Conservation (phyloP, 2,888 invertebrate genomes). For the Orchesellides sinensis region DNA sequence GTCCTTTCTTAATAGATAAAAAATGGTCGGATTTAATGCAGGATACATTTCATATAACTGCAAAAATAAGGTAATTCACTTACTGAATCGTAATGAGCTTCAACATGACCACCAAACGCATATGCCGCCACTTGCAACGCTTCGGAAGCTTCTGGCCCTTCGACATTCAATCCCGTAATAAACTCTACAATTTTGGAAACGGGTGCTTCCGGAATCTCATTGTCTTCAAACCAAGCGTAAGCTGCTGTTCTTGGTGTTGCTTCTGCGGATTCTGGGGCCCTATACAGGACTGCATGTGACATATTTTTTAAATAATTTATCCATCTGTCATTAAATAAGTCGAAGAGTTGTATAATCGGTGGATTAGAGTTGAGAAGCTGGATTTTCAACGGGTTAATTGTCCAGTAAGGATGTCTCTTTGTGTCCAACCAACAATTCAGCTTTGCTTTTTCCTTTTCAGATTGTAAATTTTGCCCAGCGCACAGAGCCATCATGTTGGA, state of each 20-base stretch:
- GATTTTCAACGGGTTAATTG: constrained; percentile 65
- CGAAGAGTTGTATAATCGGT: constrained; percentile 57
- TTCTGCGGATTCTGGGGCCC: constrained; percentile 62
- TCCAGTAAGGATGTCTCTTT: constrained; percentile 51
- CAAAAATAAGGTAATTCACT: not conserved
- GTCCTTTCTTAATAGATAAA: constrained; percentile 38
- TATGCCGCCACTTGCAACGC: constrained; percentile 71
- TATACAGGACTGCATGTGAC: constrained; percentile 60
- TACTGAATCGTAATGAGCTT: constrained; percentile 72
- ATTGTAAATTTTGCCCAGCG: constrained; percentile 53
- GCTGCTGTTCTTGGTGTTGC: constrained; percentile 71
- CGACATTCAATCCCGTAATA: constrained; percentile 71
- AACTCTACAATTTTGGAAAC: constrained; percentile 68
- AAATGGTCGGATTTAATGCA: not conserved
- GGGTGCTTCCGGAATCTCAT: constrained; percentile 56
- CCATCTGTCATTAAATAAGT: constrained; percentile 69
- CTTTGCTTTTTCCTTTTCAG: constrained; percentile 39
- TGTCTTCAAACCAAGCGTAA: constrained; percentile 72
- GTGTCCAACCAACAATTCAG: constrained; percentile 65
- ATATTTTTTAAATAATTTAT: constrained; percentile 61
- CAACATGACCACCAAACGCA: constrained; percentile 73
- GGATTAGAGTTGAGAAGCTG: constrained; percentile 59
- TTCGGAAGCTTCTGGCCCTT: constrained; percentile 66
- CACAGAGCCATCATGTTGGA: constrained; percentile 52
- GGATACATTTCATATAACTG: not conserved